Evolutionary conservation across 2,113 vertebrate species (phyloP).

Genomic region (Cynoglossus semilaevis): DNA sequence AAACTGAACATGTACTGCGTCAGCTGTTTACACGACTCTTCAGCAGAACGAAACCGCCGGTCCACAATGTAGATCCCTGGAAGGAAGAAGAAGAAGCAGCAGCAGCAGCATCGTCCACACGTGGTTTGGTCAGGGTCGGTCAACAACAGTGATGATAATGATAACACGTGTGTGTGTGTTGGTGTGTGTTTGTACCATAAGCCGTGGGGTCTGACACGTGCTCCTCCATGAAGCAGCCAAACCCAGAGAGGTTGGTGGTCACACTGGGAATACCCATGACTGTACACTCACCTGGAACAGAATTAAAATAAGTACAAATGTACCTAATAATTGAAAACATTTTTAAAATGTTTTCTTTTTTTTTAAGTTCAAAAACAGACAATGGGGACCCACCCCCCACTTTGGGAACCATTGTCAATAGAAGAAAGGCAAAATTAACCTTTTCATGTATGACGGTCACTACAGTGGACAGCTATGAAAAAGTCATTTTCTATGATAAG

Average conservation of each 20-base stretch:
- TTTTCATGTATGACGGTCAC: too few species aligned
- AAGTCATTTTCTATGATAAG: too few species aligned
- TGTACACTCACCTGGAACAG: conserved; percentile 88
- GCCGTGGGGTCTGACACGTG: conserved; percentile 91
- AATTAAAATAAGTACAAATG: not conserved
- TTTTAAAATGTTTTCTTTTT: too few species aligned
- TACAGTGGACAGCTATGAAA: too few species aligned
- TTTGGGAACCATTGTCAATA: too few species aligned
- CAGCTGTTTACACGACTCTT: conserved; percentile 95
- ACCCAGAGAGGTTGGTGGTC: conserved; percentile 96
- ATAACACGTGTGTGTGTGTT: not conserved
- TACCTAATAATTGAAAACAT: too few species aligned
- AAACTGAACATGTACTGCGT: conserved; percentile 93
- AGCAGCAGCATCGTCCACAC: too few species aligned
- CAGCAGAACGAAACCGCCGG: conserved; percentile 86
- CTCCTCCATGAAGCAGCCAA: conserved; percentile 97
- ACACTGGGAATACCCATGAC: conserved; percentile 99
- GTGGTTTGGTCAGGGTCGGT: too few species aligned
- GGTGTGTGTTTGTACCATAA: conserved; percentile 77
- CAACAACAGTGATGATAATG: too few species aligned
- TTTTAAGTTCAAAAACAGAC: too few species aligned
- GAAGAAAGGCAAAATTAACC: too few species aligned
- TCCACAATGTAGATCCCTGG: conserved; percentile 95
- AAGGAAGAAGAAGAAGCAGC: not conserved
- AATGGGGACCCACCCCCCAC: too few species aligned